Evolutionary conservation across 1,140 invertebrate genomes (phyloP).

Genomic region (Nebria ingens): DNA sequence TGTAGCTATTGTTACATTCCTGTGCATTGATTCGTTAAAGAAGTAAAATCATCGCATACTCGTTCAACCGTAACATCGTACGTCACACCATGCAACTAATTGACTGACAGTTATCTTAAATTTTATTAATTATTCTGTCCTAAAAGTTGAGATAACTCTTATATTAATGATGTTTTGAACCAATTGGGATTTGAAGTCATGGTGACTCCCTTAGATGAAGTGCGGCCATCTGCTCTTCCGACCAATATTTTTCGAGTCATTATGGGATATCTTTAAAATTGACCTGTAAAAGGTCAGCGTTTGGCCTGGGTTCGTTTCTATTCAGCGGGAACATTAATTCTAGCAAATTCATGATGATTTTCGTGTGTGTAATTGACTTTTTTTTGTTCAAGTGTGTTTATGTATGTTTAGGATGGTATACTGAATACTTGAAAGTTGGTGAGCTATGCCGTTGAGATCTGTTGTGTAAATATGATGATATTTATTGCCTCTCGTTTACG

Average conservation of each 20-base stretch:
- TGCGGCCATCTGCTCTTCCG: neutral
- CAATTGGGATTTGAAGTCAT: neutral
- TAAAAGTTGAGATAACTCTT: neutral
- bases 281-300: neutral
- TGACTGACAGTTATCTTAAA: constrained; percentile 8
- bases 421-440: too few species aligned
- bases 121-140: constrained; percentile 8
- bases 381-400: too few species aligned
- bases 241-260: neutral
- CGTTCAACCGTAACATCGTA: neutral
- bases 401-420: neutral
- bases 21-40: neutral
- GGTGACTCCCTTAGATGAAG: neutral
- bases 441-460: too few species aligned
- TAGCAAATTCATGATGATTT: too few species aligned
- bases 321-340: too few species aligned
- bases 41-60: neutral
- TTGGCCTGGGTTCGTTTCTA: too few species aligned
- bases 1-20: neutral
- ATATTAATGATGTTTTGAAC: neutral
- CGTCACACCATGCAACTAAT: neutral
- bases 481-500: constrained; percentile 6
- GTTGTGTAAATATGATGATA: constrained; percentile 6
- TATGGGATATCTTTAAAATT: neutral
- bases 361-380: too few species aligned